Evolutionary conservation across 2,888 invertebrate species (phyloP).

Genomic region (Marronus borbonicus): DNA sequence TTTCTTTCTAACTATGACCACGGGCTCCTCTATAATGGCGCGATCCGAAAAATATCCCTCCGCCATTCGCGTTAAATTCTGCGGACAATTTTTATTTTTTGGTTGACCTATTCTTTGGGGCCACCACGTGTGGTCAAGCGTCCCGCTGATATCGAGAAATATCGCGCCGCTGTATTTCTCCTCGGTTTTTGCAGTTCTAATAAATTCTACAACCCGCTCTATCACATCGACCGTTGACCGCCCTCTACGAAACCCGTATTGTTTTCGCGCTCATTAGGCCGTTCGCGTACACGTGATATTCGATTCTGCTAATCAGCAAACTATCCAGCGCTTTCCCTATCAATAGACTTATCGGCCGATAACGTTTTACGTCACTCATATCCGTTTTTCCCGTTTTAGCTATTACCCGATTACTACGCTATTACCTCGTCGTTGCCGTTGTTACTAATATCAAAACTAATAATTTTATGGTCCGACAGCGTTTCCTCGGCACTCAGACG

Average conservation of each 20-base stretch:
- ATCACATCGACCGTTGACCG: constrained; percentile 46
- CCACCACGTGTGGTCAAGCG: constrained; percentile 63
- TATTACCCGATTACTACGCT: constrained; percentile 21
- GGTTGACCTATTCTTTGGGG: constrained; percentile 51
- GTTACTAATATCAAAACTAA: background rate
- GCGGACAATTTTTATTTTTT: constrained; percentile 51
- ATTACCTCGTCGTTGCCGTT: background rate
- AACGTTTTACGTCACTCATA: constrained; percentile 2
- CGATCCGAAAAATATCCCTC: constrained; percentile 32
- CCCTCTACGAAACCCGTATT: too few species aligned
- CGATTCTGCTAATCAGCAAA: constrained; percentile 30
- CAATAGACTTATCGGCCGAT: constrained; percentile 47
- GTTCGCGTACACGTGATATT: background rate
- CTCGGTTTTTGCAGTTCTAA: constrained; percentile 16
- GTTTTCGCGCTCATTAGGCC: background rate
- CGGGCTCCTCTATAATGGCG: constrained; percentile 11
- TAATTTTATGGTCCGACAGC: constrained; percentile 3
- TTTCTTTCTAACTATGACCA: background rate
- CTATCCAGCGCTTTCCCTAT: constrained; percentile 46
- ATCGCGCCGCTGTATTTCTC: constrained; percentile 50
- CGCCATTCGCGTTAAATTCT: constrained; percentile 36
- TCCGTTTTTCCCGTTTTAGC: constrained; percentile 40
- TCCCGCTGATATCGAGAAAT: constrained; percentile 55
- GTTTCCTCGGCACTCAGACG: background rate
- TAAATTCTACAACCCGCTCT: background rate